Evolutionary conservation across 1,140 invertebrate genomes (phyloP).

Genomic region (Centruroides vittatus): DNA sequence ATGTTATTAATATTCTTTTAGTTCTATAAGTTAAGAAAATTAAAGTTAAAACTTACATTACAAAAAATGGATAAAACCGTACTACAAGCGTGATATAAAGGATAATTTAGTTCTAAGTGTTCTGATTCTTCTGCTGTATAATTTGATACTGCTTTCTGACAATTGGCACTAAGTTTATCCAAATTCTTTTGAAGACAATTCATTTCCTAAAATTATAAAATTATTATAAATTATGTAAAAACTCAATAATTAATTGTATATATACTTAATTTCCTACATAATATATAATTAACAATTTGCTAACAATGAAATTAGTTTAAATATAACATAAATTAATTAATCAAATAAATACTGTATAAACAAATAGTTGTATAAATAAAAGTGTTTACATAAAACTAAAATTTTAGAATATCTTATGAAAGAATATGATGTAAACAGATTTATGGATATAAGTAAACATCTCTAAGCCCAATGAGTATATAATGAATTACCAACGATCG

Average conservation of each 20-base stretch:
- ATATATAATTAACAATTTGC: too few relatives aligned
- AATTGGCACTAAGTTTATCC: conserved; percentile 45
- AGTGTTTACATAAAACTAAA: too few relatives aligned
- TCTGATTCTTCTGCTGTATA: conserved; percentile 80
- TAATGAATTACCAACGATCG: too few relatives aligned
- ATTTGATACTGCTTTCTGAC: conserved; percentile 59
- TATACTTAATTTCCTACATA: not conserved
- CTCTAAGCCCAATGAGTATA: too few relatives aligned
- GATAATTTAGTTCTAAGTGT: conserved; percentile 68
- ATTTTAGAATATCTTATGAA: too few relatives aligned
- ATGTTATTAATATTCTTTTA: too few relatives aligned
- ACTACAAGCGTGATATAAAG: conserved; percentile 65
- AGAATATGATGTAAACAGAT: too few relatives aligned
- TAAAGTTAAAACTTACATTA: conserved; percentile 32
- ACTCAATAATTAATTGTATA: conserved; percentile 2
- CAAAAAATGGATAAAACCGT: conserved; percentile 71
- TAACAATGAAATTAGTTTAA: too few relatives aligned
- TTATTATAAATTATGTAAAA: not conserved
- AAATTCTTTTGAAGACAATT: conserved; percentile 83
- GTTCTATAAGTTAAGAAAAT: not conserved
- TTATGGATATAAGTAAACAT: too few relatives aligned
- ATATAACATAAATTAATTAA: too few relatives aligned
- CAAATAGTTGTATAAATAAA: too few relatives aligned
- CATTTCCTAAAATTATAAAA: conserved; percentile 41
- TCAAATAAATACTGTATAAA: too few relatives aligned